Conservation (phyloP, 2,113 vertebrate genomes). For the Podarcis muralis region DNA sequence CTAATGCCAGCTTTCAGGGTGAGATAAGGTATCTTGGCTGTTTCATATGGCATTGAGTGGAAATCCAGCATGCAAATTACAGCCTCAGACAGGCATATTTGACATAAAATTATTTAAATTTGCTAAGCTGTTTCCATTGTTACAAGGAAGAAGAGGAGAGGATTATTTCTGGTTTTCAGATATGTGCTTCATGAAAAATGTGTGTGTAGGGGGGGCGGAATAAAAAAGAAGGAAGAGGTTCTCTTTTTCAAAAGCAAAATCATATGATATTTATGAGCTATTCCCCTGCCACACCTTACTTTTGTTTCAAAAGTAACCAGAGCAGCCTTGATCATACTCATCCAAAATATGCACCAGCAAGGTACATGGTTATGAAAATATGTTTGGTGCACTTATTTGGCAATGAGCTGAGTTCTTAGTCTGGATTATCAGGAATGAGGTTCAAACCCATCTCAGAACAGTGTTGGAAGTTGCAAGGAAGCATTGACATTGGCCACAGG, state of each 20-base stretch:
- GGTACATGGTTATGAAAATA: background rate
- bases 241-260: slow-evolving; percentile 7
- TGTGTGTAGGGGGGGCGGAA: background rate
- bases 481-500: background rate
- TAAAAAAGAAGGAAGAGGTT: background rate
- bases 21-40: slow-evolving; percentile 61
- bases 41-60: slow-evolving; percentile 60
- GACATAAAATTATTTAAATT: slow-evolving; percentile 59
- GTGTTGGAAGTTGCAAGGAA: background rate
- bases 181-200: background rate
- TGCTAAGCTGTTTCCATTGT: slow-evolving; percentile 53
- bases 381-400: background rate
- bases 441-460: background rate
- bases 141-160: slow-evolving; percentile 8
- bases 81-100: slow-evolving; percentile 55
- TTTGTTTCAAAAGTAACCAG: background rate
- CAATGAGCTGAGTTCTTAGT: background rate
- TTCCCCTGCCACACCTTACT: background rate
- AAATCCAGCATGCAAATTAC: slow-evolving; percentile 68
- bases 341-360: background rate
- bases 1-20: slow-evolving; percentile 54
- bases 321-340: background rate
- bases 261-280: background rate
- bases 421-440: background rate
- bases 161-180: slow-evolving; percentile 14